Conservation (phyloP, 2,888 invertebrate genomes). For the Agriopis marginaria region DNA sequence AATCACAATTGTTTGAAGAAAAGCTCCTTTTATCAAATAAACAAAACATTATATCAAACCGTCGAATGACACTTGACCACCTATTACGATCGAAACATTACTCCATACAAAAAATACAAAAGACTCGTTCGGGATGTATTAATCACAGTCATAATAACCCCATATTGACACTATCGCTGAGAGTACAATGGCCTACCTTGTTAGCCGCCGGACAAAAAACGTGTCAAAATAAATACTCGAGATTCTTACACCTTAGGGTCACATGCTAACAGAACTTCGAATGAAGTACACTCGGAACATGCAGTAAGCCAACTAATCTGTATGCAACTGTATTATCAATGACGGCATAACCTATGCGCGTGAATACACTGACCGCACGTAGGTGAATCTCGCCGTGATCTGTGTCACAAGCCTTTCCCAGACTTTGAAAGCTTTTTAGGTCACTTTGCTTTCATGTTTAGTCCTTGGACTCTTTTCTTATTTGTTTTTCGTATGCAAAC, state of each 20-base stretch:
- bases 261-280: conserved; percentile 59
- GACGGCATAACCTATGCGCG: conserved; percentile 41
- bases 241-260: conserved; percentile 60
- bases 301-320: conserved; percentile 53
- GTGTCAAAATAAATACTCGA: conserved; percentile 77
- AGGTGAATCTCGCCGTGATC: conserved; percentile 64
- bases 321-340: conserved; percentile 47
- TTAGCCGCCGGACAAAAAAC: conserved; percentile 76
- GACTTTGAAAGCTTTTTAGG: conserved; percentile 59
- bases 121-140: conserved; percentile 56
- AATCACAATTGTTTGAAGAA: conserved; percentile 35
- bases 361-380: conserved; percentile 35
- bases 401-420: conserved; percentile 68
- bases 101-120: conserved; percentile 51
- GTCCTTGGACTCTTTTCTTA: conserved; percentile 68
- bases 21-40: conserved; percentile 15
- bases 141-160: conserved; percentile 73
- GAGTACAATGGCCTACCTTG: conserved; percentile 75
- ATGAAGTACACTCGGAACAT: conserved; percentile 42
- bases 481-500: conserved; percentile 56
- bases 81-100: conserved; percentile 42
- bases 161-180: conserved; percentile 80
- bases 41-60: conserved; percentile 29
- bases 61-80: conserved; percentile 44
- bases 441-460: conserved; percentile 70